Evolutionary conservation across 2,113 vertebrate species (phyloP), one percentile per base, ranked within the genome.

Genomic region (Leptodactylus fuscus): DNA sequence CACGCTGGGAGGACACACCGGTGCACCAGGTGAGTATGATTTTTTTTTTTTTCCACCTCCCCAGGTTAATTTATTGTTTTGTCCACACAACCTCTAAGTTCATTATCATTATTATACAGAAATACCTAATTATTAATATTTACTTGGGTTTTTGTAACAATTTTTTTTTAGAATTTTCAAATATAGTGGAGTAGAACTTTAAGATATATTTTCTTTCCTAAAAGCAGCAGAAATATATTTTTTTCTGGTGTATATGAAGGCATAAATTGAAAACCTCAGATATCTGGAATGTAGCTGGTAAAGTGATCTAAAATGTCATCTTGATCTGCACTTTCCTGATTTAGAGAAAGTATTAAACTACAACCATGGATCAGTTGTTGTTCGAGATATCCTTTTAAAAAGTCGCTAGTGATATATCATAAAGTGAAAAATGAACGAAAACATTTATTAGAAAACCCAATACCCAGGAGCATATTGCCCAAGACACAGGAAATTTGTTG

Each of bases 311-410:
- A 48, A 46, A 75, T 48, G 44, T 29, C n/a, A 48, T 75, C 44
- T 69, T 69, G 65, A 69, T 69, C 34, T 69, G 65, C 34, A 38
- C 18, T 69, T 69, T 38, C 65, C 62, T 67, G 62, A 67, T 67
- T 67, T 67, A 67, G 62, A 18, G 34, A 46, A 74, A 49, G 44
- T 75, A 29, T 75, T 75, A 75, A 75, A 49, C 44, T 46, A 46
- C 70, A 73, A 73, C n/a, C 38, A 46, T 20, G n/a, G 70, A 73
- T 46, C 22, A 41, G 18, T 41, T 71, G 32, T 22, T 69, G 67
- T 71, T 71, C 4, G 36, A 38, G 67, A 71, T 41, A 38, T 22
- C 20, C 32, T 41, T 71, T 38, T 41, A 71, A 38, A 44, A 5
- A 48, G n/a, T 3, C 7, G 5, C 41, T 9, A 3, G 71, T 48